Evolutionary conservation across 2,113 vertebrate species (phyloP).

Genomic region (Cyphomyrus discorhynchus): DNA sequence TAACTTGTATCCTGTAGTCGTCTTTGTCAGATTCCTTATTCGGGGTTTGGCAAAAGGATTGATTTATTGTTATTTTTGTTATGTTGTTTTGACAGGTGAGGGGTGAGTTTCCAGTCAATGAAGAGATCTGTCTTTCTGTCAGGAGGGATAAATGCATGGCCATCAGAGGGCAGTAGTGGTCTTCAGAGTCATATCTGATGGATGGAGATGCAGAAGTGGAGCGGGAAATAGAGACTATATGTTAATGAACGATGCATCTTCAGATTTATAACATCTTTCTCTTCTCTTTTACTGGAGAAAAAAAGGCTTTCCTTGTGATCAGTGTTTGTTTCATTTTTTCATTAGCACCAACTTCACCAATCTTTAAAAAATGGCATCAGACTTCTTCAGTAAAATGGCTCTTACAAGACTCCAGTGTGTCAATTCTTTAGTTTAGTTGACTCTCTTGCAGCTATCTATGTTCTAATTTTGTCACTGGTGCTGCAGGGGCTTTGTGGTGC

Average conservation of each 20-base stretch:
- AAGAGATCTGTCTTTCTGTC: background rate
- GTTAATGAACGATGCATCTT: constrained; percentile 21
- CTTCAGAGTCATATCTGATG: constrained; percentile 38
- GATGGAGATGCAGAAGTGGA: constrained; percentile 27
- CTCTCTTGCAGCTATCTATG: background rate
- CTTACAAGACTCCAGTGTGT: background rate
- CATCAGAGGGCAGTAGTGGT: constrained; percentile 83
- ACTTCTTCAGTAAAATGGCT: background rate
- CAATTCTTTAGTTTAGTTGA: background rate
- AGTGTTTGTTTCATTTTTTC: constrained; percentile 28
- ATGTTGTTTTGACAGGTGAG: background rate
- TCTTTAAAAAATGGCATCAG: constrained; percentile 26
- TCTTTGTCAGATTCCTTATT: background rate
- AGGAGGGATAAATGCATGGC: constrained; percentile 34
- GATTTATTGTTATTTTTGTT: background rate
- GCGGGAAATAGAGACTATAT: constrained; percentile 6
- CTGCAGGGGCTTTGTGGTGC: background rate
- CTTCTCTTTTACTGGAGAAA: constrained; percentile 12
- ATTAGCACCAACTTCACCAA: constrained; percentile 27
- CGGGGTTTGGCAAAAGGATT: background rate
- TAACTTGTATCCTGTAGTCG: background rate
- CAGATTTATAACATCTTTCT: constrained; percentile 36
- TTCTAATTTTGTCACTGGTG: background rate
- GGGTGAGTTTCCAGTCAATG: background rate
- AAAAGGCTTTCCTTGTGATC: constrained; percentile 13